Base-by-base conservation (phyloP, 1,140 invertebrate genomes). In the Solenopsis invicta region DNA sequence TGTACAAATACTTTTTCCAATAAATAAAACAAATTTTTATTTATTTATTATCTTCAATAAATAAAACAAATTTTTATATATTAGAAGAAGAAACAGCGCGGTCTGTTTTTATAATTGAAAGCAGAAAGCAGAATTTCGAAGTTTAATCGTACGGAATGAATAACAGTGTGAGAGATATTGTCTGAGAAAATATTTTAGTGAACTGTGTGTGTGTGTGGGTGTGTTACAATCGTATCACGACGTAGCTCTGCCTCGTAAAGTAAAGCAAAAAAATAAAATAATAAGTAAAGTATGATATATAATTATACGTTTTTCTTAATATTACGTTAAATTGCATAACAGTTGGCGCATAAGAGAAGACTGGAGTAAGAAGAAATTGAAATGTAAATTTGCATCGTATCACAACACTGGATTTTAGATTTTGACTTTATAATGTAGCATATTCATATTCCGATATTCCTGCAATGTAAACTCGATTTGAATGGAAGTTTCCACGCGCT, bases 391-490 rank as follows among this genome's bases (percentile, higher is more conserved):
- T 80, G 5, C 62, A 69, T 69, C 8, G 9, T 80, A 37, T 80
- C 67, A 24, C 29, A 24, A 71, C 34, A 18, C 37, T 69, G 48
- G 34, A 69, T 54, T 24, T 71, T 24, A 56, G 48, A 54, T 41
- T 71, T 21, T 54, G 77, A 81, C 21, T 69, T 56, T 54, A 69
- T 69, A 69, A 71, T n/a, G 16, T 34, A 16, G 13, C 61, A 69
- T 69, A 80, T 80, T 80, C 48, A 45, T 74, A 54, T 12, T 1
- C 12, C 37, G 24, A 0, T 54, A 82, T 64, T 77, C 34, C 52
- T 56, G 18, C 72, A 24, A 72, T 62, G 76, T 67, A 76, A 85
- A 54, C 81, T 85, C 18, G 21, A 78, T 74, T 84, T 61, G 69
- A 77, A 87, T 84, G 13, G 6, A 16, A 66, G 18, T 24, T 87